Conservation (phyloP, 37 sponge, comb jelly and placozoan species). For the Theonella swinhoei region DNA sequence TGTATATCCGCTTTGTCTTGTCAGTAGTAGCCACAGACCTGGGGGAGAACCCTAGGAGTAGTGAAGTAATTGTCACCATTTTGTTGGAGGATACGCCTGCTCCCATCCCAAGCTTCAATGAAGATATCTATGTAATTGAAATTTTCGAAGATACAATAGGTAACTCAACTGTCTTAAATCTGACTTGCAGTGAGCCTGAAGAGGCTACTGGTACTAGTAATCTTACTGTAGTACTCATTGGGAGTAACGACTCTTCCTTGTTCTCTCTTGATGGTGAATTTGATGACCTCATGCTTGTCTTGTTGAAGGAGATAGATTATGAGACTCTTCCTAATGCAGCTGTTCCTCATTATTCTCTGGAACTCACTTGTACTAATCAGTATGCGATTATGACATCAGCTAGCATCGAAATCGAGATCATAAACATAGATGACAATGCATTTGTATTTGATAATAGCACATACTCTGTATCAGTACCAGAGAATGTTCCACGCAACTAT, state of each 20-base stretch:
- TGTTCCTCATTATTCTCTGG: background rate
- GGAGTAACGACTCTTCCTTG: background rate
- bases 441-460: conserved; percentile 2
- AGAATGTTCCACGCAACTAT: conserved; percentile 3
- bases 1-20: conserved; percentile 12
- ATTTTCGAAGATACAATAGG: conserved; percentile 29
- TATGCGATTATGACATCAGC: background rate
- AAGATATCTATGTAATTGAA: background rate
- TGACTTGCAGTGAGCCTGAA: conserved; percentile 27
- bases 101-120: conserved; percentile 17
- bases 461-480: conserved; percentile 11
- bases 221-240: background rate
- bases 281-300: conserved; percentile 3
- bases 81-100: background rate
- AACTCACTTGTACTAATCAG: conserved; percentile 22
- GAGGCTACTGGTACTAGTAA: background rate
- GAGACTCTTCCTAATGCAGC: conserved; percentile 13
- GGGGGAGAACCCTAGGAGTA: background rate
- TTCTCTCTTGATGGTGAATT: conserved; percentile 3
- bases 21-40: conserved; percentile 41
- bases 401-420: background rate
- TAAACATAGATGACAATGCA: conserved; percentile 40
- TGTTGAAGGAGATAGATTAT: conserved; percentile 19
- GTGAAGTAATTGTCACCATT: conserved; percentile 1
- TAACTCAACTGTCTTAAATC: conserved; percentile 3